Evolutionary conservation across 92 coral and sea anemone genomes (phyloP), one percentile per base, ranked within the genome.

Genomic region (Porites divaricata): DNA sequence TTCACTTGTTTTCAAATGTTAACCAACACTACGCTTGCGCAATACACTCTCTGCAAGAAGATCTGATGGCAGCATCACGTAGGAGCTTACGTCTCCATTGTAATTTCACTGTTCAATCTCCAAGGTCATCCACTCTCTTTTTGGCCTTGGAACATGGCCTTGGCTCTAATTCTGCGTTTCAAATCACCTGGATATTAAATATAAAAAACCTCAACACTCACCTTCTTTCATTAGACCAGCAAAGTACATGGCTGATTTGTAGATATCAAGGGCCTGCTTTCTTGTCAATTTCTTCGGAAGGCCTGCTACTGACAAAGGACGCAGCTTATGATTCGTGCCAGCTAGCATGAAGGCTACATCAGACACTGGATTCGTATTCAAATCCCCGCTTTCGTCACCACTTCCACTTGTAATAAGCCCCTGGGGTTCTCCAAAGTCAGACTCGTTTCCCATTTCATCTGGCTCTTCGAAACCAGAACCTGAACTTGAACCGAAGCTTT

Each of bases 201-300:
- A 3, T 35, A 35, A 35, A 35, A 4, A 54, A 1, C 19, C 50
- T 49, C 17, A 13, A 54, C 61, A 85, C 95, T 85, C 83, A 91
- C 95, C 95, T 35, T 85, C 82, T 63, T 80, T 85, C 67, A 88
- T 54, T 24, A 91, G 79, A 49, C 90, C 95, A 65, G 95, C 95
- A 16, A 91, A 77, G 92, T 91, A 91, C 64, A 91, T 80, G 48
- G 95, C 95, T 53, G 95, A 90, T 84, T 88, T 87, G 86, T 84
- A 91, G 58, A 91, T 84, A 75, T 81, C 84, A 54, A 76, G 62
- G 6, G 93, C 93, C 61, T 90, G 91, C 28, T 87, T 71, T 28
- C 78, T 78, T 7, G 88, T 35, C 64, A 83, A 57, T 19, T 78
- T 81, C 86, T 71, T 49, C 11, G 86, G 86, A 1, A 82, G 86